These are phyloP conservation scores for Megastigmus dorsalis DNA, from an alignment of 2,888 invertebrate genomes.

Conservation along the genomic window DNA sequence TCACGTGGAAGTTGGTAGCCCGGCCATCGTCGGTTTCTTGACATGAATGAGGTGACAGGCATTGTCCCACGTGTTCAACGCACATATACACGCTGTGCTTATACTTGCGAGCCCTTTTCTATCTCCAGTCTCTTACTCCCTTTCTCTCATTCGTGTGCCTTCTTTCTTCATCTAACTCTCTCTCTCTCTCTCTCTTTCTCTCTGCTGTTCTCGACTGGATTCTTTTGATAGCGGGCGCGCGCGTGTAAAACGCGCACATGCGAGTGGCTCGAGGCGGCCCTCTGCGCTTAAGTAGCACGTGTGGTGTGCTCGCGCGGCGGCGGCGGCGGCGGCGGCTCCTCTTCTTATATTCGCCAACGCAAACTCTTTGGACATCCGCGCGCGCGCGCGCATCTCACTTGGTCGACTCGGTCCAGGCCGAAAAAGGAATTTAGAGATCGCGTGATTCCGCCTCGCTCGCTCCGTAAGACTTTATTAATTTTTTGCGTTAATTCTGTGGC, in stretches of 20 bases:
- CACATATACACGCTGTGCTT: neutral
- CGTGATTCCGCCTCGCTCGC: neutral
- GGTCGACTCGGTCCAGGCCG: neutral
- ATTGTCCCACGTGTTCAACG: conserved; percentile 60
- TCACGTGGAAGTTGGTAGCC: conserved; percentile 61
- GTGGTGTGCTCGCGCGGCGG: neutral
- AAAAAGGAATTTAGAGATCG: neutral
- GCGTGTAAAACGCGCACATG: conserved; percentile 6
- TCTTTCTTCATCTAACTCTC: conserved; percentile 19
- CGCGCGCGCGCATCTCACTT: too few relatives aligned
- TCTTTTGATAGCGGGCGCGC: conserved; percentile 11
- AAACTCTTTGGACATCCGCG: neutral
- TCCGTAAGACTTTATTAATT: too few relatives aligned
- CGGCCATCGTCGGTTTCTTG: conserved; percentile 64
- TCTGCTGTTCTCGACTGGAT: neutral
- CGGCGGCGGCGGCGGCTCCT: too few relatives aligned
- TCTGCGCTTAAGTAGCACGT: neutral
- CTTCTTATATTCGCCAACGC: neutral
- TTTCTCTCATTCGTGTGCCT: neutral
- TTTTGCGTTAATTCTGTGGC: too few relatives aligned
- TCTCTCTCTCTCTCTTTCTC: neutral
- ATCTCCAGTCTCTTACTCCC: neutral
- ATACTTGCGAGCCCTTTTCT: neutral
- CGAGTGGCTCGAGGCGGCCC: too few relatives aligned
- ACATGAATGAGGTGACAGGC: conserved; percentile 68